phyloP scores from a whole-genome alignment of 2,113 vertebrate genomes.

The Cryptomyrus ogoouensis region DNA sequence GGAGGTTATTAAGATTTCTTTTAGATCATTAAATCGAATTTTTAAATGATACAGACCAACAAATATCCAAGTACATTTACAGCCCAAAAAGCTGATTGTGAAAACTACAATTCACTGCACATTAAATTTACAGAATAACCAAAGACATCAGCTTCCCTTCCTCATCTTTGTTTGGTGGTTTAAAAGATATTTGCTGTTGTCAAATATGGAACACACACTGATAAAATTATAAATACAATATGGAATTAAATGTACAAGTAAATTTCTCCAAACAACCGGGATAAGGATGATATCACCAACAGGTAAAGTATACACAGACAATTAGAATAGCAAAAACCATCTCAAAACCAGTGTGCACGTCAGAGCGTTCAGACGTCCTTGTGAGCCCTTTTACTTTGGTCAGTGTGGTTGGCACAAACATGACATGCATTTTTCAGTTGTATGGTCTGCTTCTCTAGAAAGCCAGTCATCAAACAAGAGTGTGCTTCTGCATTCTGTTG shows the following conservation, averaged over 20 bases:
- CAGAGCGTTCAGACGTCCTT: not conserved
- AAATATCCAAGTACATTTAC: not conserved
- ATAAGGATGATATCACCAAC: not conserved
- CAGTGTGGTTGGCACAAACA: conserved; percentile 10
- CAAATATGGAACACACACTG: not conserved
- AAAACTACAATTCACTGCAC: not conserved
- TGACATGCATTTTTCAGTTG: not conserved
- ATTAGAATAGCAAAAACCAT: not conserved
- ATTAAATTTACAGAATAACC: not conserved
- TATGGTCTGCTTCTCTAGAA: not conserved
- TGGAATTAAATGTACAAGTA: not conserved
- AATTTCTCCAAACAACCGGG: not conserved
- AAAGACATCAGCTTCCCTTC: not conserved
- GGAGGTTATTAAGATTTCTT: not conserved
- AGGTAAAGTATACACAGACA: not conserved
- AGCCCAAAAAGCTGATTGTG: not conserved
- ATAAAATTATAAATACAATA: not conserved
- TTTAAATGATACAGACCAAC: not conserved
- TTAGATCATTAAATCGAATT: not conserved
- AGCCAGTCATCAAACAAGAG: not conserved
- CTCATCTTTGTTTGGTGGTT: not conserved
- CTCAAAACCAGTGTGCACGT: not conserved
- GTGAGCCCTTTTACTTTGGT: conserved; percentile 1
- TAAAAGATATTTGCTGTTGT: not conserved
- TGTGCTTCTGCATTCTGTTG: not conserved